Evolutionary conservation across 2,797 vertebrate species (phyloP).

Genomic region (Mormyrops attenuatus): DNA sequence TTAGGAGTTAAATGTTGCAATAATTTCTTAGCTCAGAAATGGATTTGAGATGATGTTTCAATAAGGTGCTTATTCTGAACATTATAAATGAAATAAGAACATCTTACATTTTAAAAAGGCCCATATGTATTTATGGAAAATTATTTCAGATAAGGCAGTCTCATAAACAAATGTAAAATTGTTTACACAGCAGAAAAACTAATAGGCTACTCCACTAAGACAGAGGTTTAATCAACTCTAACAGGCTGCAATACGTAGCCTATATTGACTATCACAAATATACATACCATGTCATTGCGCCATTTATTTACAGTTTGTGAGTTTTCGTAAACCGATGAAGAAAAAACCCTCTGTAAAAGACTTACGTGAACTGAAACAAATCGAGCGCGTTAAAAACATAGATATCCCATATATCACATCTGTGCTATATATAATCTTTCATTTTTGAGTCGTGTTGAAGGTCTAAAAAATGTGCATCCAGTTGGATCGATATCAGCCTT

Average conservation of each 20-base stretch:
- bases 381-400: neutral
- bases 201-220: neutral
- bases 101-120: neutral
- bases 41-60: neutral
- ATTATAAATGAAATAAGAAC: neutral
- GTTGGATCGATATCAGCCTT: neutral
- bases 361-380: neutral
- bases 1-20: neutral
- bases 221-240: neutral
- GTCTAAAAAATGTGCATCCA: constrained; percentile 10
- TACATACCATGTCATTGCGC: neutral
- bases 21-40: neutral
- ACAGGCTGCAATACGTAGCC: neutral
- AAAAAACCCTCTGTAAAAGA: neutral
- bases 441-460: constrained; percentile 4
- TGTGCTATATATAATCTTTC: neutral
- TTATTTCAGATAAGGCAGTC: neutral
- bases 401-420: neutral
- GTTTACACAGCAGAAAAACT: neutral
- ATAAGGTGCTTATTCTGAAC: neutral
- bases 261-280: neutral
- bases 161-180: neutral
- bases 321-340: neutral
- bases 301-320: neutral
- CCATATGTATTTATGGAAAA: neutral